Percentiles rank a stretch among this genome's conserved stretches.
These are phyloP conservation scores for Idaea biselata DNA, from an alignment of 2,888 invertebrate species.

Conservation along the genomic window DNA sequence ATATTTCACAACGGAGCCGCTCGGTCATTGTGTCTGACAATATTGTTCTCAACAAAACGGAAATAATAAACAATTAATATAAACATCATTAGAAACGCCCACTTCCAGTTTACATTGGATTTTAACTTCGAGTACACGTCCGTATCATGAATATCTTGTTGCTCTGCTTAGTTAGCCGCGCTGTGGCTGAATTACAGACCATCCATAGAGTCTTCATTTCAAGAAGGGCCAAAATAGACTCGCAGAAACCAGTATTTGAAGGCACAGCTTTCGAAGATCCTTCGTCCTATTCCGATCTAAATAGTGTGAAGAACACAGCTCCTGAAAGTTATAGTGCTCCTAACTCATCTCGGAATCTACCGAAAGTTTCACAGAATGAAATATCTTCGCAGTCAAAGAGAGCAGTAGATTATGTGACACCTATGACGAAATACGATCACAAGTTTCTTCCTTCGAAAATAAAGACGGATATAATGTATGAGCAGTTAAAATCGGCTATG, in stretches of 20 bases:
- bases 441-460: constrained; percentile 36
- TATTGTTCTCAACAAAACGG: constrained; percentile 38
- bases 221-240: constrained; percentile 21
- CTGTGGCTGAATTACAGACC: constrained; percentile 38
- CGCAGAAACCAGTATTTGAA: background rate
- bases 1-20: constrained; percentile 55
- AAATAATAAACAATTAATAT: constrained; percentile 62
- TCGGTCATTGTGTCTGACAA: constrained; percentile 60
- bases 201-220: constrained; percentile 42
- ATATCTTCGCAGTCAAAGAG: background rate
- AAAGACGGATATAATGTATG: constrained; percentile 40
- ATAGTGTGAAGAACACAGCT: background rate
- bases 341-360: constrained; percentile 4
- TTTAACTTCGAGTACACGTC: constrained; percentile 42
- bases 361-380: background rate
- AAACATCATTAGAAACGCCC: constrained; percentile 50
- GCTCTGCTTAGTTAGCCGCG: constrained; percentile 45
- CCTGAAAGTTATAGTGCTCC: constrained; percentile 5
- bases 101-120: constrained; percentile 51
- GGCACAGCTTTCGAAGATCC: background rate
- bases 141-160: constrained; percentile 31
- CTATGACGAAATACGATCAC: background rate
- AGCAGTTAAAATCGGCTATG: constrained; percentile 46
- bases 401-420: background rate
- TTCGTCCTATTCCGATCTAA: background rate